phyloP scores from a whole-genome alignment of 2,797 vertebrate species.

The Staurois parvus region DNA sequence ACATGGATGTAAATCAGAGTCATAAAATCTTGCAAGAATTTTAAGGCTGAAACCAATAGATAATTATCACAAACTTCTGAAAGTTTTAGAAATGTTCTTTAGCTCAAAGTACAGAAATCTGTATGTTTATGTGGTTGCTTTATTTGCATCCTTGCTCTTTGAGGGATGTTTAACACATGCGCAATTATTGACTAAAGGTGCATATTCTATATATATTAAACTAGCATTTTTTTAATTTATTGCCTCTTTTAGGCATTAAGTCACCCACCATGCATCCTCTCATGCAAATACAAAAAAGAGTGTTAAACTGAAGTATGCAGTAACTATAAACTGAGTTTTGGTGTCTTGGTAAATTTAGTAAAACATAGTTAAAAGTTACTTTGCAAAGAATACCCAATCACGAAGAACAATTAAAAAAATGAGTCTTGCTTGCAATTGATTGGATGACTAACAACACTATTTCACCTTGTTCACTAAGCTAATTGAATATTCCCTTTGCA shows the following conservation, averaged over 20 bases:
- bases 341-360: background rate
- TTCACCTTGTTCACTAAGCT: too few species aligned
- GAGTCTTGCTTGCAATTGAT: too few species aligned
- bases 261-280: too few species aligned
- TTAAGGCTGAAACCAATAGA: background rate
- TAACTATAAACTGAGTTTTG: too few species aligned
- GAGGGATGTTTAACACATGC: background rate
- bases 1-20: slow-evolving; percentile 1
- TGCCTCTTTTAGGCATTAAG: background rate
- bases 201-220: too few species aligned
- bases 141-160: background rate
- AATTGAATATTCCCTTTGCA: too few species aligned
- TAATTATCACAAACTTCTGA: background rate
- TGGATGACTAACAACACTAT: too few species aligned
- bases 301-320: background rate
- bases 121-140: too few species aligned
- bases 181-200: background rate
- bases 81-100: background rate
- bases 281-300: too few species aligned
- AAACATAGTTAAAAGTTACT: background rate
- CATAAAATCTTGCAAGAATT: background rate
- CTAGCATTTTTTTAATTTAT: background rate
- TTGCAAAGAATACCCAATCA: background rate
- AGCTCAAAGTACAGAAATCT: background rate
- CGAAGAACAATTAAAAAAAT: too few species aligned